phyloP scores from a whole-genome alignment of 1,140 invertebrate species.

The Drosophila subpulchrella region DNA sequence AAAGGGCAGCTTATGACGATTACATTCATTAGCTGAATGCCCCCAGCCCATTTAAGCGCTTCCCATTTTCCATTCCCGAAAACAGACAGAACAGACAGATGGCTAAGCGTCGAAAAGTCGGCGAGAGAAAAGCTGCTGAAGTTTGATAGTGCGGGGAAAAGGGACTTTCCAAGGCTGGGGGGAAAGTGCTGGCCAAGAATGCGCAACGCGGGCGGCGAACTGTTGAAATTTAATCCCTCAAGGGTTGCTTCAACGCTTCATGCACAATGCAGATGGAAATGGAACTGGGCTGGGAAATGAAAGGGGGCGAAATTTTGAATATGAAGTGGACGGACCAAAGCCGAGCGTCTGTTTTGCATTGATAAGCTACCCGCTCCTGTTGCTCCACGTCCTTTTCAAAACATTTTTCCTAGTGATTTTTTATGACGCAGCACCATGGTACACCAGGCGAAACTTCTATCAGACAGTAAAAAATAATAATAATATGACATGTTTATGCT shows the following conservation, averaged over 20 bases:
- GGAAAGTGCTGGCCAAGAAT: constrained; percentile 73
- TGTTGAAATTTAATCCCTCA: constrained; percentile 83
- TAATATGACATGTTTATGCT: constrained; percentile 81
- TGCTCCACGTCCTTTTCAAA: constrained; percentile 40
- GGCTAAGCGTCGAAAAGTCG: constrained; percentile 66
- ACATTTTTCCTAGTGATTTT: constrained; percentile 48
- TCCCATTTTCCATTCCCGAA: constrained; percentile 31
- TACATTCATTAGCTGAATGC: constrained; percentile 79
- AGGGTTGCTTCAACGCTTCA: constrained; percentile 79
- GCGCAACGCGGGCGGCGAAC: constrained; percentile 71
- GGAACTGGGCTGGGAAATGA: not conserved
- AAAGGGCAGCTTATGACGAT: constrained; percentile 76
- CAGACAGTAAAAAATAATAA: constrained; percentile 70
- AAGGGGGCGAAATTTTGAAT: constrained; percentile 50
- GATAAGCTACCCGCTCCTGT: constrained; percentile 58
- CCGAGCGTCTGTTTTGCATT: constrained; percentile 77
- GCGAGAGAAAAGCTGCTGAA: constrained; percentile 50
- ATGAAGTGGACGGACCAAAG: constrained; percentile 53
- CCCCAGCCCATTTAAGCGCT: constrained; percentile 17
- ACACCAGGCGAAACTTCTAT: constrained; percentile 60
- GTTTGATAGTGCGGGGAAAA: constrained; percentile 13
- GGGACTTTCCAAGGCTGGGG: constrained; percentile 2
- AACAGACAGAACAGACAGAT: constrained; percentile 32
- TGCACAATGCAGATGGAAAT: constrained; percentile 45
- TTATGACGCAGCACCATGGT: constrained; percentile 72